Conservation (phyloP, 1,140 invertebrate species). For the Diuraphis noxia region DNA sequence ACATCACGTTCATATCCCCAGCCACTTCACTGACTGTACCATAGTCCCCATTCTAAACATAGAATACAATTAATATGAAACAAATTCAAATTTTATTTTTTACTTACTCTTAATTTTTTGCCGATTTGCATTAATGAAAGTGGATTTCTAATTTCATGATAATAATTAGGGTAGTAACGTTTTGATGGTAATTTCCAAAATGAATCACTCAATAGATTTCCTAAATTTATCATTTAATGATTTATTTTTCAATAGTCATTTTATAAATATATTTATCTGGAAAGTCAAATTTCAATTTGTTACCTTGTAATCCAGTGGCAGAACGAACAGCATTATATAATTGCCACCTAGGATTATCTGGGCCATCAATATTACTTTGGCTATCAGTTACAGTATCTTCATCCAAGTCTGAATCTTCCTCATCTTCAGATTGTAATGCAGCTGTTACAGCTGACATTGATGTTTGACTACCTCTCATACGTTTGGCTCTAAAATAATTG, state of each 20-base stretch:
- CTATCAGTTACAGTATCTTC: constrained; percentile 70
- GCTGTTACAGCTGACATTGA: constrained; percentile 66
- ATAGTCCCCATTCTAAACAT: constrained; percentile 75
- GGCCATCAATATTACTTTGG: constrained; percentile 67
- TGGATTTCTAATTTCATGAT: constrained; percentile 94
- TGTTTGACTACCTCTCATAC: constrained; percentile 60
- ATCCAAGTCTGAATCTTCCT: constrained; percentile 64
- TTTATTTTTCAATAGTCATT: constrained; percentile 33
- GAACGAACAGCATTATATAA: constrained; percentile 77
- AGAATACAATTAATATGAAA: constrained; percentile 49
- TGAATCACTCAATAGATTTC: constrained; percentile 78
- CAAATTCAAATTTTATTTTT: not conserved
- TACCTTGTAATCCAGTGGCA: constrained; percentile 70
- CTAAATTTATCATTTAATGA: constrained; percentile 58
- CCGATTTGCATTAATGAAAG: constrained; percentile 92
- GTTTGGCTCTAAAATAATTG: constrained; percentile 59
- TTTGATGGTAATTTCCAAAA: constrained; percentile 91
- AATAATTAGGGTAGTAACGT: constrained; percentile 94
- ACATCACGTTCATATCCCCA: constrained; percentile 97
- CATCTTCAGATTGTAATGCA: constrained; percentile 64
- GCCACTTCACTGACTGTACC: constrained; percentile 85
- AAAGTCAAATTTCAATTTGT: constrained; percentile 35
- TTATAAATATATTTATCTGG: constrained; percentile 22
- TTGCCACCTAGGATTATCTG: constrained; percentile 78
- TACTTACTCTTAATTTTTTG: constrained; percentile 78